Percentiles rank a stretch among this genome's conserved stretches.
These are phyloP conservation scores for Dinoponera quadriceps DNA, from an alignment of 1,140 invertebrate species.

Conservation along the genomic window DNA sequence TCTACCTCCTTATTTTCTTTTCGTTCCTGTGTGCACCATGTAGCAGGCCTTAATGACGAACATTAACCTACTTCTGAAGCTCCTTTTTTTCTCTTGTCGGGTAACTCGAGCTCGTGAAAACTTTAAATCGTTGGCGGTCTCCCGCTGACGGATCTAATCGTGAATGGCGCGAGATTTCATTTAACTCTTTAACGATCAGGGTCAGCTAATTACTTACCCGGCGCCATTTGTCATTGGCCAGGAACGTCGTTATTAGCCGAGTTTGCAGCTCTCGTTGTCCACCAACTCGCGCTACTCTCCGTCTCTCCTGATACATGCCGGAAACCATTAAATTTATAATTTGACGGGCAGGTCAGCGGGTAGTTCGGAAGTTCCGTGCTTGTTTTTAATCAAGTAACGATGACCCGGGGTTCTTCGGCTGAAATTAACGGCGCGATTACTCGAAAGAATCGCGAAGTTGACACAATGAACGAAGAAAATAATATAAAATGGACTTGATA, in stretches of 20 bases:
- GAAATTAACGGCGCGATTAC: background rate
- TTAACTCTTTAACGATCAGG: slow-evolving; percentile 52
- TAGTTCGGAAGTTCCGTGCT: background rate
- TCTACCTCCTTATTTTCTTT: slow-evolving; percentile 28
- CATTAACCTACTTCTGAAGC: slow-evolving; percentile 60
- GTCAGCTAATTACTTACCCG: slow-evolving; percentile 57
- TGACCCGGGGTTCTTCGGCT: background rate
- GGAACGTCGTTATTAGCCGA: slow-evolving; percentile 30
- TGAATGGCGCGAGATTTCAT: slow-evolving; percentile 54
- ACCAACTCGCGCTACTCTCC: background rate
- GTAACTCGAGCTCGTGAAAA: slow-evolving; percentile 48
- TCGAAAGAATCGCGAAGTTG: background rate
- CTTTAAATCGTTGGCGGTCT: slow-evolving; percentile 41
- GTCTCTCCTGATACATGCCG: background rate
- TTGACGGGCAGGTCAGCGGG: background rate
- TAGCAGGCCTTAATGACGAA: slow-evolving; percentile 45
- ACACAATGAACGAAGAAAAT: background rate
- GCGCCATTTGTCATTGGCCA: slow-evolving; percentile 39
- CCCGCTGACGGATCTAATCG: slow-evolving; percentile 57
- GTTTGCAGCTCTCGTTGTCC: slow-evolving; percentile 11
- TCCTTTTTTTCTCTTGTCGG: slow-evolving; percentile 30
- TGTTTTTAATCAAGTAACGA: background rate
- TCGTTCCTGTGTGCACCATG: background rate
- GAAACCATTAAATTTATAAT: slow-evolving; percentile 28
- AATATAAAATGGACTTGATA: too few relatives aligned